phyloP scores from a whole-genome alignment of 2,113 vertebrate species.

The Corvus cornix region DNA sequence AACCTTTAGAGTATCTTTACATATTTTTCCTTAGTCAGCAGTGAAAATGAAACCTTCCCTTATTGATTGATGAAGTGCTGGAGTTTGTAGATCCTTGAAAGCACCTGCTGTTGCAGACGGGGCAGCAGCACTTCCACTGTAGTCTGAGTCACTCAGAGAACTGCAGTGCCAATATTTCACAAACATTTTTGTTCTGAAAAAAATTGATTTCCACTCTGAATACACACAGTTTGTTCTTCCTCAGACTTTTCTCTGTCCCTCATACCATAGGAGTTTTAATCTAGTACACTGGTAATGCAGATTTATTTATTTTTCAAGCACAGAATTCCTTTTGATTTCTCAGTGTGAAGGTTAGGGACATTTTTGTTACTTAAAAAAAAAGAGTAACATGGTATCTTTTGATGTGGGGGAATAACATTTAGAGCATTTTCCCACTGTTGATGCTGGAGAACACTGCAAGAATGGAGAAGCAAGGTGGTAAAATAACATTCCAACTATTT shows the following conservation, averaged over 20 bases:
- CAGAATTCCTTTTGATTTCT: not conserved
- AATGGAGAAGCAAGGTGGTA: not conserved
- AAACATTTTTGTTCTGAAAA: not conserved
- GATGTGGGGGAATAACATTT: not conserved
- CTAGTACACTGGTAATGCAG: not conserved
- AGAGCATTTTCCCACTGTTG: not conserved
- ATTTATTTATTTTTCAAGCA: not conserved
- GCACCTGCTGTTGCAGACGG: not conserved
- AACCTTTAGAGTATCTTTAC: not conserved
- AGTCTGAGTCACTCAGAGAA: not conserved
- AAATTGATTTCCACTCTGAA: not conserved
- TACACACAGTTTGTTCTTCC: not conserved
- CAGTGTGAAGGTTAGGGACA: not conserved
- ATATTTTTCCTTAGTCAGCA: not conserved
- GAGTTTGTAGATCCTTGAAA: not conserved
- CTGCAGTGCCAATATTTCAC: not conserved
- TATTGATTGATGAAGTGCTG: not conserved
- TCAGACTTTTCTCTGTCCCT: not conserved
- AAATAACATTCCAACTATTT: not conserved
- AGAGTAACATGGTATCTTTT: not conserved
- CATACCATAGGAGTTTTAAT: not conserved
- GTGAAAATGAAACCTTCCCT: not conserved
- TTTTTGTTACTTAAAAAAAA: not conserved
- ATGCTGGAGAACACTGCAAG: not conserved
- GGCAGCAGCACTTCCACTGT: not conserved